Conservation (phyloP, 1,140 invertebrate genomes). For the Drosophila insularis region DNA sequence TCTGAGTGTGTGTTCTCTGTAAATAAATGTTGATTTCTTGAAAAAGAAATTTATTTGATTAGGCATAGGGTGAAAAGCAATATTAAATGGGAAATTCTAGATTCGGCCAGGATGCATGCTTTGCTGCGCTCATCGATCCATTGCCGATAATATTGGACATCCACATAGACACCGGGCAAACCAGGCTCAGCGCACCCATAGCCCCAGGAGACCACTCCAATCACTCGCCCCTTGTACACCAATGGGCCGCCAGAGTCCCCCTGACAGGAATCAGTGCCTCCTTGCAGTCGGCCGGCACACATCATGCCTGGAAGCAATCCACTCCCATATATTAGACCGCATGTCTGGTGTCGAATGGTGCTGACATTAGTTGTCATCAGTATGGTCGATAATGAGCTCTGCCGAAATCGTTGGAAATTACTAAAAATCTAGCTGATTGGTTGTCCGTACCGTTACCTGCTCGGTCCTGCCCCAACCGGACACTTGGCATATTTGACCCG, state of each 20-base stretch:
- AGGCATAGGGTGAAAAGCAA: not conserved
- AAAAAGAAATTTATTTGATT: slow-evolving; percentile 6
- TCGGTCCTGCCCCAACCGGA: slow-evolving; percentile 77
- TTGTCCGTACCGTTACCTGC: slow-evolving; percentile 32
- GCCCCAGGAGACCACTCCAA: slow-evolving; percentile 90
- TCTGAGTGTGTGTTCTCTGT: slow-evolving; percentile 61
- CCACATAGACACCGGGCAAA: slow-evolving; percentile 89
- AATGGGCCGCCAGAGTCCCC: slow-evolving; percentile 86
- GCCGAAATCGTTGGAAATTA: not conserved
- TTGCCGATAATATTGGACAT: slow-evolving; percentile 83
- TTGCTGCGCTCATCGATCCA: slow-evolving; percentile 64
- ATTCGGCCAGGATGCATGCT: not conserved
- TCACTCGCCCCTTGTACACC: slow-evolving; percentile 83
- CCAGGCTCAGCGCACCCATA: slow-evolving; percentile 86
- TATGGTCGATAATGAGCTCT: slow-evolving; percentile 57
- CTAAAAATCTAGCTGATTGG: not conserved
- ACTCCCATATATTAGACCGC: slow-evolving; percentile 52
- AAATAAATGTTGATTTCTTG: slow-evolving; percentile 71
- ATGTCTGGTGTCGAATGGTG: slow-evolving; percentile 54
- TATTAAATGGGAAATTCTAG: not conserved
- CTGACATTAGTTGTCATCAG: slow-evolving; percentile 67
- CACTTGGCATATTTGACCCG: slow-evolving; percentile 60
- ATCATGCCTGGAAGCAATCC: slow-evolving; percentile 68
- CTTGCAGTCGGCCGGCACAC: slow-evolving; percentile 66
- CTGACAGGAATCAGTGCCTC: slow-evolving; percentile 77